phyloP scores from a whole-genome alignment of 2,113 vertebrate genomes.

The Desmodus rotundus region DNA sequence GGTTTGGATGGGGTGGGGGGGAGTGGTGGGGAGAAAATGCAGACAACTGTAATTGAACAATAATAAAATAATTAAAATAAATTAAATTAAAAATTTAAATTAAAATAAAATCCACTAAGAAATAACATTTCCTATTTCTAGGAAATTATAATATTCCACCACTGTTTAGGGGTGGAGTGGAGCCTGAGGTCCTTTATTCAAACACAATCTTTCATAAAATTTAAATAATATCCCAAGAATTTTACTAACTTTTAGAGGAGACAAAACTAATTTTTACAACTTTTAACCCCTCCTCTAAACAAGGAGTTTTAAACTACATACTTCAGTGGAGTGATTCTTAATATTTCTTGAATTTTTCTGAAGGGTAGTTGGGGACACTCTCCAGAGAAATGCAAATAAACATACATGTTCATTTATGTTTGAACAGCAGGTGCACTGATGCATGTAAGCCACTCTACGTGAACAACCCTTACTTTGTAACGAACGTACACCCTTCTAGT shows the following conservation, averaged over 20 bases:
- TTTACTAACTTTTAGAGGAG: neutral
- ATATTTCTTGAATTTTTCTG: neutral
- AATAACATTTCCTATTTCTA: neutral
- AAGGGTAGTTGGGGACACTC: neutral
- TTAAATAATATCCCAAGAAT: neutral
- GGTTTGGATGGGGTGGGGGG: too few relatives aligned
- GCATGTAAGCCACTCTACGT: neutral
- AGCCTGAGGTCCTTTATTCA: neutral
- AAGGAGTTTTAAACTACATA: neutral
- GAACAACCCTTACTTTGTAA: neutral
- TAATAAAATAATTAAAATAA: too few relatives aligned
- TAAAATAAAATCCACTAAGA: neutral
- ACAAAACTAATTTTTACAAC: neutral
- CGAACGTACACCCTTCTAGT: neutral
- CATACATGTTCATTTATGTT: neutral
- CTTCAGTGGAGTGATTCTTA: neutral
- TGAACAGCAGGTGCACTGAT: neutral
- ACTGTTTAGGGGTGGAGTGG: neutral
- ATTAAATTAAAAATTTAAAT: neutral
- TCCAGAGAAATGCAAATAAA: neutral
- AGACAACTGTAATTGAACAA: too few relatives aligned
- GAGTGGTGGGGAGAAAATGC: too few relatives aligned
- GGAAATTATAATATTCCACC: neutral
- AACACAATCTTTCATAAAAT: neutral
- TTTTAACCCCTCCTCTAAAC: neutral